phyloP scores from a whole-genome alignment of 2,888 invertebrate species.

The Euplexia lucipara region DNA sequence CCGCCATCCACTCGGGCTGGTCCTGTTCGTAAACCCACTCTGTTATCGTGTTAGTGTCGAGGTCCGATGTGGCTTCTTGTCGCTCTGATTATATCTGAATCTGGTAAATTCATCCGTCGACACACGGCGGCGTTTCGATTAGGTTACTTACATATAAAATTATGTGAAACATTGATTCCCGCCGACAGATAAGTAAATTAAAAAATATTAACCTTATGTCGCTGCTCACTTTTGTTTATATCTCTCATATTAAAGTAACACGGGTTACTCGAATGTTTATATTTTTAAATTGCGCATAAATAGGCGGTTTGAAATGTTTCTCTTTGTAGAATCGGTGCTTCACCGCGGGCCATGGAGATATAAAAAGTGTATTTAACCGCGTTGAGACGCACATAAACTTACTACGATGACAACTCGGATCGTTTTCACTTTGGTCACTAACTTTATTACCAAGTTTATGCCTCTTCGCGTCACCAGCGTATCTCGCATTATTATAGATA shows the following conservation, averaged over 20 bases:
- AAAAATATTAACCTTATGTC: constrained; percentile 67
- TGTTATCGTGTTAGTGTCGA: constrained; percentile 84
- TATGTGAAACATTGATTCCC: constrained; percentile 83
- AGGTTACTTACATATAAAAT: constrained; percentile 83
- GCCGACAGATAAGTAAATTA: constrained; percentile 74
- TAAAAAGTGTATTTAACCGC: constrained; percentile 80
- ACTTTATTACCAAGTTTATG: constrained; percentile 77
- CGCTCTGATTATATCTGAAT: constrained; percentile 87
- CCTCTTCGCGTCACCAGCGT: constrained; percentile 57
- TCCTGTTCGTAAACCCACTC: constrained; percentile 80
- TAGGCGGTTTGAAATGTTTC: constrained; percentile 63
- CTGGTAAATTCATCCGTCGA: constrained; percentile 84
- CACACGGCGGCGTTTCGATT: constrained; percentile 83
- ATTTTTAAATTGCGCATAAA: constrained; percentile 61
- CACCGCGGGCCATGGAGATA: constrained; percentile 66
- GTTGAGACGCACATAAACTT: constrained; percentile 77
- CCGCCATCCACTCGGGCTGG: constrained; percentile 68
- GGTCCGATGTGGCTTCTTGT: constrained; percentile 83
- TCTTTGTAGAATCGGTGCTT: constrained; percentile 68
- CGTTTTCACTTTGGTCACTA: constrained; percentile 79
- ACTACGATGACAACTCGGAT: constrained; percentile 83
- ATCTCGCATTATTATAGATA: constrained; percentile 63
- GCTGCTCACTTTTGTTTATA: constrained; percentile 65
- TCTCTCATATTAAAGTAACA: constrained; percentile 61
- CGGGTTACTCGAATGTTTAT: constrained; percentile 55